Base-by-base conservation (phyloP, 1,140 invertebrate genomes). In the Zophobas morio region DNA sequence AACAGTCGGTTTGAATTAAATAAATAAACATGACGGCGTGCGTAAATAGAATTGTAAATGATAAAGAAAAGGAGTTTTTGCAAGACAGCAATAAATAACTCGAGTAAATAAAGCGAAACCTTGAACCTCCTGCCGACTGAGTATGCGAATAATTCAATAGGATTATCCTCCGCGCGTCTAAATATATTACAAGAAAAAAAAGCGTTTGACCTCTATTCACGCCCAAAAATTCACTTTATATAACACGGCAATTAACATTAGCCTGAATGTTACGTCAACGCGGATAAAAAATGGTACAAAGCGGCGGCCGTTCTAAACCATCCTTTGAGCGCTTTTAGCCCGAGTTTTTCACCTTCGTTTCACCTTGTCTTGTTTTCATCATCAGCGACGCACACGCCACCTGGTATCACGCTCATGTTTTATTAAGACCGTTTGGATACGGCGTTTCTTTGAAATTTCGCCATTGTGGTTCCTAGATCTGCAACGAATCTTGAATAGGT, bases 201-300 rank as follows among this genome's bases (percentile, higher is more conserved):
- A 72, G 42, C 20, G 33, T 51, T 49, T 72, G 70, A 54, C 70
- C 70, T 73, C 71, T 56, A 73, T 73, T 73, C 70, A 72, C 70
- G 49, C 47, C 70, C 47, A 73, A 54, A 72, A 73, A 70, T 70
- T 42, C 36, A 70, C 63, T 70, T 70, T 70, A 70, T 56, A 32
- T 73, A 73, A 54, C 49, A 34, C 6, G 49, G 36, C 36, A 63
- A 63, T 66, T 51, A 51, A 20, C 49, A 51, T 51, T 2, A 20
- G 20, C 6, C 49, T 46, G 6, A 46, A 46, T 46, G 4, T 51
- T 66, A 66, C 60, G 39, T 66, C 60, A 66, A 32, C 39, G 8
- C 4, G 6, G n/a, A 60, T 5, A 60, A 60, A 60, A 60, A 60
- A 39, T 39, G 8, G 35, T 32, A 33, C 5, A 57, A 32, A 57